Conservation (phyloP, 2,113 vertebrate species). For the Pogonocichla stellata region DNA sequence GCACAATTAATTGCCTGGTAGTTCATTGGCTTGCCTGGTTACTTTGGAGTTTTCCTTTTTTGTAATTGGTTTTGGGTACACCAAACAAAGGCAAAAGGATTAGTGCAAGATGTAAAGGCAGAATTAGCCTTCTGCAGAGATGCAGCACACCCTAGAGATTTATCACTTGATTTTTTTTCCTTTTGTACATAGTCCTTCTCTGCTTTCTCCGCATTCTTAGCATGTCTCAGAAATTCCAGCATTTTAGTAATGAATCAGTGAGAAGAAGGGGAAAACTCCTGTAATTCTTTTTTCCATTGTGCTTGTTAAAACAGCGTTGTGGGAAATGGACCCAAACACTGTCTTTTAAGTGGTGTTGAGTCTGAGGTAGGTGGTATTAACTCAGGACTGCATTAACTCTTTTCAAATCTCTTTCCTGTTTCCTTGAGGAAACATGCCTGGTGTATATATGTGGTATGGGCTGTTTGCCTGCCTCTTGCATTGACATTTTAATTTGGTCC, state of each 20-base stretch:
- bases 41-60: not conserved
- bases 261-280: slow-evolving; percentile 48
- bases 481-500: slow-evolving; percentile 76
- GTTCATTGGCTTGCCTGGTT: not conserved
- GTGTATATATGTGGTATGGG: slow-evolving; percentile 59
- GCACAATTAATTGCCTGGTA: not conserved
- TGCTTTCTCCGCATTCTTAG: slow-evolving; percentile 54
- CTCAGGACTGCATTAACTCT: slow-evolving; percentile 62
- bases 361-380: slow-evolving; percentile 70
- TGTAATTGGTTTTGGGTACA: not conserved
- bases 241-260: slow-evolving; percentile 37
- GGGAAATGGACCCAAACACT: slow-evolving; percentile 66
- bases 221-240: slow-evolving; percentile 55
- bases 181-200: not conserved
- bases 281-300: slow-evolving; percentile 67
- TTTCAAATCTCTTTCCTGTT: slow-evolving; percentile 66
- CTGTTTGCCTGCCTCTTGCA: slow-evolving; percentile 68
- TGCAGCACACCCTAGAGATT: not conserved
- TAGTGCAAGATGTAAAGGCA: not conserved
- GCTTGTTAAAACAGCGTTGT: slow-evolving; percentile 62
- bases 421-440: slow-evolving; percentile 63
- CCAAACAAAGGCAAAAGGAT: not conserved
- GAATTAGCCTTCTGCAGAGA: not conserved
- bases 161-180: slow-evolving; percentile 27
- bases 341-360: slow-evolving; percentile 72